A percentile compares a stretch with the other conserved stretches of the same genome.
Conservation (phyloP, 30 jellyfish, hydroid and myxozoan genomes). For the Cassiopea xamachana region DNA sequence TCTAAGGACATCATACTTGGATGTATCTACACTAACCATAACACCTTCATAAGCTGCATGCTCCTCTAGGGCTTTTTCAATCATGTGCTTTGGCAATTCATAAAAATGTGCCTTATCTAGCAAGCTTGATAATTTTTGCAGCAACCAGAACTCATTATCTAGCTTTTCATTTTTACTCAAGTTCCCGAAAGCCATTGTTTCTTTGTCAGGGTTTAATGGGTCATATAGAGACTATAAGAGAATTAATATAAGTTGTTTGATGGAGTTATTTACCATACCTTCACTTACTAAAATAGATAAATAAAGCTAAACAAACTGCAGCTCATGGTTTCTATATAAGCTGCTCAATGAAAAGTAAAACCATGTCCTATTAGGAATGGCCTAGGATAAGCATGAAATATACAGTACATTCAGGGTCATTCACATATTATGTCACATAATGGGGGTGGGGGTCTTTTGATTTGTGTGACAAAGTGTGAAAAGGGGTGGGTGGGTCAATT, state of each 20-base stretch:
- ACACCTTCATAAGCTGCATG: slow-evolving; percentile 92
- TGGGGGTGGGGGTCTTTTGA: no score
- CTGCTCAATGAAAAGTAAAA: no score
- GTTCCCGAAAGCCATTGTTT: slow-evolving; percentile 66
- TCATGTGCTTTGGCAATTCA: slow-evolving; percentile 71
- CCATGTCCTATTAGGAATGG: no score
- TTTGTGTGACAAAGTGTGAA: no score
- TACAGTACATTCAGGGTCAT: no score
- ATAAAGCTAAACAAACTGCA: no score
- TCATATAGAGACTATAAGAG: slow-evolving; percentile 79
- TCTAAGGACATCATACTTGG: slow-evolving; percentile 83
- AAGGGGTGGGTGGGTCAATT: no score
- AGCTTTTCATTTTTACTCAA: slow-evolving; percentile 73
- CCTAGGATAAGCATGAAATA: no score
- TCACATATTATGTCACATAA: no score
- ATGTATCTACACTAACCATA: slow-evolving; percentile 85
- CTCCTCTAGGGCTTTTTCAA: slow-evolving; percentile 66
- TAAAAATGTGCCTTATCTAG: slow-evolving; percentile 84
- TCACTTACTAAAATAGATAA: no score
- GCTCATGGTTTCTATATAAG: no score
- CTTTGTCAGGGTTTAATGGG: slow-evolving; percentile 96
- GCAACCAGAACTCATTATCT: slow-evolving; percentile 86
- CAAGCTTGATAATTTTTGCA: slow-evolving; percentile 74
- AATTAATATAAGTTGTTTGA: background rate
- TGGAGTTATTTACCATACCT: no score